Evolutionary conservation across 2,888 invertebrate species (phyloP), one percentile per base, ranked within the genome.

Genomic region (Hydraecia micacea): DNA sequence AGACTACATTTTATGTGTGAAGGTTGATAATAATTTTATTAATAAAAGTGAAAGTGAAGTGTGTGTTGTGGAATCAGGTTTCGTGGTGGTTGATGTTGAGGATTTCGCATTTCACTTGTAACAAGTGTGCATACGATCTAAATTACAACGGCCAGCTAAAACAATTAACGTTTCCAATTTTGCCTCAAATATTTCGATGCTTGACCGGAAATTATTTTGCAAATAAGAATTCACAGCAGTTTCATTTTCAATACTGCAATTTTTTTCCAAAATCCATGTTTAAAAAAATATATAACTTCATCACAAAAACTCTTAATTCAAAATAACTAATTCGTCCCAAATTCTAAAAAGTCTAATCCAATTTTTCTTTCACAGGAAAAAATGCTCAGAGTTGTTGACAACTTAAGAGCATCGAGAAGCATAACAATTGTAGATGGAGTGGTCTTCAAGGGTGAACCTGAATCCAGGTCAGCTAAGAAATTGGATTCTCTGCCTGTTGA

Each of bases 401-500:
- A 96, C 88, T 89, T 96, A 42, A 94, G 96, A 79, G 91, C 94
- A 39, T 88, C 96, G 0, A 91, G 95, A 70, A 95, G 93, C 88
- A 96, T 98, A 79, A 97, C 97, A 77, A 94, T 98, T 62, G 97
- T 97, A 42, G 98, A 97, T 84, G 98, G 98, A 58, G 96, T 98
- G 73, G 95, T 96, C 76, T 94, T 97, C 90, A 97, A 97, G 93
- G 97, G 96, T 89, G 97, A 94, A 90, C 97, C 91, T 6, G 96
- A 95, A 49, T 87, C 91, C 87, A 94, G 92, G 88, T 96, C 91
- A 95, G 97, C 90, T 92, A 96, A 98, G 90, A 98, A 98, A 88
- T 97, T 97, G 42, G 97, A 98, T 85, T 96, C 97, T 76, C 95
- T 98, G 73, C 98, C 98, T 25, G 97, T 97, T n/a, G 98, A 98